These are phyloP conservation scores for Homarus gammarus DNA, from an alignment of 2,888 invertebrate genomes.

Conservation along the genomic window DNA sequence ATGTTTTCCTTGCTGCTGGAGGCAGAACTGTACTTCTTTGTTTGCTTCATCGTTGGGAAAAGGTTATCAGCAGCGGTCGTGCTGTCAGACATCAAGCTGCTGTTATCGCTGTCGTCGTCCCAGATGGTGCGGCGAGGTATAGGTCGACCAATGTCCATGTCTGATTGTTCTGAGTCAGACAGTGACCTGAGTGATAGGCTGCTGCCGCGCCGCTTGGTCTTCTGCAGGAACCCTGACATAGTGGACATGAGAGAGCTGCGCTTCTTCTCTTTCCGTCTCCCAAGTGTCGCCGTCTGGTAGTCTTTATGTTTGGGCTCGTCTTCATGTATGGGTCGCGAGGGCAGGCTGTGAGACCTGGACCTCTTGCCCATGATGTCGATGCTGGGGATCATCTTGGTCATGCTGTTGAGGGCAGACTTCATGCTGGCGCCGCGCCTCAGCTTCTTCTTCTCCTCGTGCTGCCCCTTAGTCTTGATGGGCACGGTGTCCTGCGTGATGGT, in stretches of 20 bases:
- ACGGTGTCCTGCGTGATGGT: slow-evolving; percentile 85
- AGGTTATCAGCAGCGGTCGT: slow-evolving; percentile 54
- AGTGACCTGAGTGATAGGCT: slow-evolving; percentile 82
- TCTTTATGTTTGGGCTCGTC: slow-evolving; percentile 51
- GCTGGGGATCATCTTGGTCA: slow-evolving; percentile 90
- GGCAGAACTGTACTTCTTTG: slow-evolving; percentile 57
- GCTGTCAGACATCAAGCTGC: slow-evolving; percentile 61
- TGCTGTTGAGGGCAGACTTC: slow-evolving; percentile 89
- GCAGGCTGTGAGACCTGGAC: slow-evolving; percentile 90
- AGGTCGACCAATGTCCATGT: slow-evolving; percentile 76
- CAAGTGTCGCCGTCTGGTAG: slow-evolving; percentile 62
- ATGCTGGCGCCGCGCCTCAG: slow-evolving; percentile 80
- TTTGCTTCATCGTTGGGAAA: slow-evolving; percentile 69
- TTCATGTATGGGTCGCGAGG: slow-evolving; percentile 78
- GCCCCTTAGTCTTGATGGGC: slow-evolving; percentile 50
- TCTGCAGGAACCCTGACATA: slow-evolving; percentile 90
- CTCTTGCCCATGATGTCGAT: slow-evolving; percentile 85
- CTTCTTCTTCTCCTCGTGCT: slow-evolving; percentile 70
- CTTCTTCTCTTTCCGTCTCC: slow-evolving; percentile 84
- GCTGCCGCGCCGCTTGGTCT: slow-evolving; percentile 86
- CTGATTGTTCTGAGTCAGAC: slow-evolving; percentile 87
- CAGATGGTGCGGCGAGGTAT: slow-evolving; percentile 64
- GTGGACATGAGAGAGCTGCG: slow-evolving; percentile 90
- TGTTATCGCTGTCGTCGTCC: slow-evolving; percentile 67
- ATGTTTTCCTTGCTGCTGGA: slow-evolving; percentile 60